A percentile compares a stretch with the other conserved stretches of the same genome.
Evolutionary conservation across 1,140 invertebrate species (phyloP).

Genomic region (Heliconius melpomene): DNA sequence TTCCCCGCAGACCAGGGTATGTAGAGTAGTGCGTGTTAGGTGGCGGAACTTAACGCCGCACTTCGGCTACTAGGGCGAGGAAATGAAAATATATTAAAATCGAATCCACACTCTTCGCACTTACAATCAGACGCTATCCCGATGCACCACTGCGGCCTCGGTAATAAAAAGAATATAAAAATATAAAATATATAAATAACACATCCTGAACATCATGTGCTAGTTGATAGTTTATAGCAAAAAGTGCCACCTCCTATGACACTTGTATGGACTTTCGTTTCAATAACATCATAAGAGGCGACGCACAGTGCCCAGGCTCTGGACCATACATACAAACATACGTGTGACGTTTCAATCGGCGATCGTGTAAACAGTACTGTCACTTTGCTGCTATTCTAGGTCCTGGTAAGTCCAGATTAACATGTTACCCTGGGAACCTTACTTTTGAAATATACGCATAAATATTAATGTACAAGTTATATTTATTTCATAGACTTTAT

Average conservation of each 20-base stretch:
- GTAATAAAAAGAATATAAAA: background rate
- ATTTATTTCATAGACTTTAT: too few relatives aligned
- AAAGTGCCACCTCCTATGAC: slow-evolving; percentile 29
- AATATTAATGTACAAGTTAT: slow-evolving; percentile 13
- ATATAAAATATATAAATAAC: background rate
- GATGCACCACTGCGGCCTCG: background rate
- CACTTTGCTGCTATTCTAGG: slow-evolving; percentile 11
- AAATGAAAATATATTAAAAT: background rate
- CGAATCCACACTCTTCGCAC: too few relatives aligned
- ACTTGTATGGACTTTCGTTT: slow-evolving; percentile 29
- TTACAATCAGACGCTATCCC: background rate
- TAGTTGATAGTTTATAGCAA: slow-evolving; percentile 14
- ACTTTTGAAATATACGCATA: background rate
- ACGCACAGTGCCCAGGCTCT: slow-evolving; percentile 1
- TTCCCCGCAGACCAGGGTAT: too few relatives aligned
- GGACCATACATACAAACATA: background rate
- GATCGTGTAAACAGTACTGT: slow-evolving; percentile 2
- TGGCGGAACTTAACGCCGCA: background rate
- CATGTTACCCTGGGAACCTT: slow-evolving; percentile 4
- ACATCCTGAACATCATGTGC: background rate
- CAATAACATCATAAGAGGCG: slow-evolving; percentile 33
- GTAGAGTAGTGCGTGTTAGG: background rate
- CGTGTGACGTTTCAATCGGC: slow-evolving; percentile 33
- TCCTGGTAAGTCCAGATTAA: background rate
- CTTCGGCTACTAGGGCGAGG: background rate